phyloP scores from a whole-genome alignment of 2,888 invertebrate genomes.

The Cataglyphis albicans region DNA sequence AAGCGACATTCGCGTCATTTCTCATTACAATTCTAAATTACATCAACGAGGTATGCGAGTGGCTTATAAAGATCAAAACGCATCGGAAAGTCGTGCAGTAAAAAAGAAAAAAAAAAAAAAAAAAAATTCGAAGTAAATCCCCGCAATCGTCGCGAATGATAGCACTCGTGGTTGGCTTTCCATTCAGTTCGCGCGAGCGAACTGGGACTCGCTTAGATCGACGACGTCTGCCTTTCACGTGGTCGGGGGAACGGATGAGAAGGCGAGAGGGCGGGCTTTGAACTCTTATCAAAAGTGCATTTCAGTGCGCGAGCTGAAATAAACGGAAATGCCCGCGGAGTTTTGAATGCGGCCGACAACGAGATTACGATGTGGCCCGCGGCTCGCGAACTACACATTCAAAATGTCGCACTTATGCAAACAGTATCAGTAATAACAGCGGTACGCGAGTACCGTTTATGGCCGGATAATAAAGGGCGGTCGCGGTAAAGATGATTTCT shows the following conservation, averaged over 20 bases:
- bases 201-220: conserved; percentile 32
- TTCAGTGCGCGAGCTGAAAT: conserved; percentile 29
- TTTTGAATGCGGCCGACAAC: conserved; percentile 42
- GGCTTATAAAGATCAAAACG: background rate
- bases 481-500: background rate
- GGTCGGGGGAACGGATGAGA: conserved; percentile 4
- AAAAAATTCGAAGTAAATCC: background rate
- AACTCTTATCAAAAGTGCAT: conserved; percentile 53
- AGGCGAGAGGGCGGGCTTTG: conserved; percentile 33
- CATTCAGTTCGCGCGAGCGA: conserved; percentile 30
- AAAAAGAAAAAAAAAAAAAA: no score
- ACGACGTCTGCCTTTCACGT: conserved; percentile 37
- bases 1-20: background rate
- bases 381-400: conserved; percentile 8
- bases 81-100: background rate
- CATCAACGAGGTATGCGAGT: background rate
- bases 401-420: conserved; percentile 25
- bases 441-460: background rate
- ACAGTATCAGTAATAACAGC: conserved; percentile 19
- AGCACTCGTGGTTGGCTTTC: conserved; percentile 17
- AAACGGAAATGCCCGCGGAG: conserved; percentile 17
- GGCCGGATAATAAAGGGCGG: conserved; percentile 20
- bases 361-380: conserved; percentile 50
- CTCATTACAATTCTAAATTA: background rate
- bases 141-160: conserved; percentile 35